Evolutionary conservation across 2,888 invertebrate genomes (phyloP).

Genomic region (Patella depressa): DNA sequence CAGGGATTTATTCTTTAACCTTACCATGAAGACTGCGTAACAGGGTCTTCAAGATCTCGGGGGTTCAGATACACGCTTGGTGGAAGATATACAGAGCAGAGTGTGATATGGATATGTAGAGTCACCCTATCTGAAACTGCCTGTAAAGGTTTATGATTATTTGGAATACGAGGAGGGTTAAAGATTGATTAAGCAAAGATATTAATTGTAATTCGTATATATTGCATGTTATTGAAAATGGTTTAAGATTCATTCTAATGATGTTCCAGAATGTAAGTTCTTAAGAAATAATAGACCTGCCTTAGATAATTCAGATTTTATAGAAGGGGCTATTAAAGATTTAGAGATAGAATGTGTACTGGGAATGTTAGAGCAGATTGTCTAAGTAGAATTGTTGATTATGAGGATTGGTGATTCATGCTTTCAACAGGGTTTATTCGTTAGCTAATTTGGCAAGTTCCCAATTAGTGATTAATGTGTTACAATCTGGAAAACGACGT

Average conservation of each 20-base stretch:
- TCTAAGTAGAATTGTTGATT: constrained; percentile 27
- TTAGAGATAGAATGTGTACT: neutral
- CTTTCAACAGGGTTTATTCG: too few species aligned
- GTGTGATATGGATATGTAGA: too few species aligned
- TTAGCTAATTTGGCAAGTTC: too few species aligned
- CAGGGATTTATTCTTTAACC: too few species aligned
- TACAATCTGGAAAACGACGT: too few species aligned
- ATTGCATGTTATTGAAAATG: neutral
- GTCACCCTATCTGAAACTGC: too few species aligned
- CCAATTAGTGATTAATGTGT: too few species aligned
- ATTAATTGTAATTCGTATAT: constrained; percentile 16
- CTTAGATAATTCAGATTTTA: constrained; percentile 26
- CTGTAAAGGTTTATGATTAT: constrained; percentile 23
- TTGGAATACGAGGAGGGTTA: constrained; percentile 34
- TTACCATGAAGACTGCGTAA: too few species aligned
- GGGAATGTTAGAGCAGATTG: constrained; percentile 19
- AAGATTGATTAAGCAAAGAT: constrained; percentile 25
- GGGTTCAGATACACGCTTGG: too few species aligned
- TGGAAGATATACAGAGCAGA: too few species aligned
- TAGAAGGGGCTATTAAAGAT: constrained; percentile 29
- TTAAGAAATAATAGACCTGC: constrained; percentile 27
- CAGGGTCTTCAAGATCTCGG: too few species aligned
- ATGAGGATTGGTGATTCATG: constrained; percentile 9
- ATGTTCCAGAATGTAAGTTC: constrained; percentile 5
- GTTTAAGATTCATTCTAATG: constrained; percentile 32